A percentile compares a stretch with the other conserved stretches of the same genome.
These are phyloP conservation scores for Oreotrochilus melanogaster DNA, from an alignment of 2,113 vertebrate species.

Conservation along the genomic window DNA sequence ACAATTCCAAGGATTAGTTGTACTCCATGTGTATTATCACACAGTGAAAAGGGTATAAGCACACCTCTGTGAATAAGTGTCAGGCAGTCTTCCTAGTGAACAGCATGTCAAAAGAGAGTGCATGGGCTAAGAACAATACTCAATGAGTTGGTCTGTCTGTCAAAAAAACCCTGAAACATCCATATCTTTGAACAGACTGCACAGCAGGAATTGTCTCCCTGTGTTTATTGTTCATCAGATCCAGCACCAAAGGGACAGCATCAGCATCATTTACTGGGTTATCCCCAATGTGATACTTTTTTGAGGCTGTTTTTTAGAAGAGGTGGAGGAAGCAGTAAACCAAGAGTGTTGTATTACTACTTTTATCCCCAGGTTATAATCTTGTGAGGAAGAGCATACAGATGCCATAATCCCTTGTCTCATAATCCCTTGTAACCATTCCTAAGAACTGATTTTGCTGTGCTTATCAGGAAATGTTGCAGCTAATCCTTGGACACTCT, in stretches of 20 bases:
- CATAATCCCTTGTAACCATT: background rate
- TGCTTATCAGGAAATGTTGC: background rate
- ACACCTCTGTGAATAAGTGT: background rate
- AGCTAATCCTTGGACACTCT: background rate
- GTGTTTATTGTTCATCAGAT: background rate
- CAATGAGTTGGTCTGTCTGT: background rate
- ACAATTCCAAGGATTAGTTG: background rate
- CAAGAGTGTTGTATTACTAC: background rate
- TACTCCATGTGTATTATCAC: background rate
- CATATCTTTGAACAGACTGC: background rate
- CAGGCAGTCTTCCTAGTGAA: background rate
- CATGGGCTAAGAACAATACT: background rate
- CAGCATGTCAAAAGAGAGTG: background rate
- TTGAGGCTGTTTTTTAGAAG: background rate
- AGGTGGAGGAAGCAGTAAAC: background rate
- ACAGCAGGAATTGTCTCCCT: background rate
- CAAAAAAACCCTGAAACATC: background rate
- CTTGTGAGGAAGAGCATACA: background rate
- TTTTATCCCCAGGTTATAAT: background rate
- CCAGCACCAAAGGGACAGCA: conserved; percentile 49
- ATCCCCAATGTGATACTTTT: background rate
- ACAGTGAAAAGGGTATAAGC: background rate
- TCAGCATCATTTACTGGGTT: conserved; percentile 25
- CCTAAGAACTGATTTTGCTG: background rate
- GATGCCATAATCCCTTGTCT: background rate